Evolutionary conservation across 2,113 vertebrate species (phyloP).

Genomic region (Psilopogon haemacephalus): DNA sequence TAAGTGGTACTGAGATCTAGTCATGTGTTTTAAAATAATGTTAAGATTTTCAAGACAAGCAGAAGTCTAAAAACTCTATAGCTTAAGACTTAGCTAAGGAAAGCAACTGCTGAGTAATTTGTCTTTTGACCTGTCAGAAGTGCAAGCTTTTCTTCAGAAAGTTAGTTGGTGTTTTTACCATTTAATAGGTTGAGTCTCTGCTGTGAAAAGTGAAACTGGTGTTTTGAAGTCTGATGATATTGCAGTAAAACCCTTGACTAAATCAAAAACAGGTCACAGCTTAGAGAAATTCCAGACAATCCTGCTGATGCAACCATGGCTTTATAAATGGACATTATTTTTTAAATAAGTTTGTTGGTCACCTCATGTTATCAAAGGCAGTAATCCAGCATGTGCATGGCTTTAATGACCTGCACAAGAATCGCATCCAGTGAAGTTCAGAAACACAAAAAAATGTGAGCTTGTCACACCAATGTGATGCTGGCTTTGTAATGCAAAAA

Average conservation of each 20-base stretch:
- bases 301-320: background rate
- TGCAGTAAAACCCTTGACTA: background rate
- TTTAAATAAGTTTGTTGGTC: background rate
- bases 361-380: background rate
- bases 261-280: background rate
- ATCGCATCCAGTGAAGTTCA: background rate
- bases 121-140: background rate
- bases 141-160: background rate
- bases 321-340: background rate
- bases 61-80: background rate
- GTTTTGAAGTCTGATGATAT: background rate
- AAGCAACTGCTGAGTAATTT: background rate
- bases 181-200: background rate
- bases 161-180: background rate
- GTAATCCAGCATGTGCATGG: background rate
- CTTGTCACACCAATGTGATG: accelerated
- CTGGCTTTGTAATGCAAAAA: background rate
- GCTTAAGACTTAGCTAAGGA: background rate
- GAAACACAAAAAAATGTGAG: background rate
- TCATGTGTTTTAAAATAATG: background rate
- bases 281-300: background rate
- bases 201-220: background rate
- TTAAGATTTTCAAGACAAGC: background rate
- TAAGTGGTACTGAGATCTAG: background rate
- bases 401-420: background rate